These are phyloP conservation scores for Hycleus phaleratus DNA, from an alignment of 1,140 invertebrate species.

Conservation along the genomic window DNA sequence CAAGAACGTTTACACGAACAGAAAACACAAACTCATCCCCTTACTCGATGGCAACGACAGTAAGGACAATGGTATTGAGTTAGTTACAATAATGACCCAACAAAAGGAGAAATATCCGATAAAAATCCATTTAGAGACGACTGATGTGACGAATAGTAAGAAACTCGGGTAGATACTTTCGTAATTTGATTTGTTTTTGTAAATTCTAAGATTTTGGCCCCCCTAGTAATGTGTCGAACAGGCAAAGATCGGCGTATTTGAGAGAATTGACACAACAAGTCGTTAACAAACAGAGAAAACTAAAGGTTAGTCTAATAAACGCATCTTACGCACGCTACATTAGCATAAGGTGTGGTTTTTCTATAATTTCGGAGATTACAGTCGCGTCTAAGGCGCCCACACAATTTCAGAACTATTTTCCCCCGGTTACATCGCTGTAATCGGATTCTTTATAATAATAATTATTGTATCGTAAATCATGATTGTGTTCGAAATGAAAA, in stretches of 20 bases:
- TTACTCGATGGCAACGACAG: constrained; percentile 43
- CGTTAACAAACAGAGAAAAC: constrained; percentile 26
- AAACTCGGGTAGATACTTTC: constrained; percentile 18
- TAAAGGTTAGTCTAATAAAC: constrained; percentile 24
- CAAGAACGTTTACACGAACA: constrained; percentile 23
- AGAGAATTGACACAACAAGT: constrained; percentile 36
- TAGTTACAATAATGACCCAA: constrained; percentile 58
- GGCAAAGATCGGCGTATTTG: constrained; percentile 26
- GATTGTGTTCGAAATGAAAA: no score
- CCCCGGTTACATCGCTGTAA: no score
- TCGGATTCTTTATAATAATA: no score
- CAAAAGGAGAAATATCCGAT: constrained; percentile 39
- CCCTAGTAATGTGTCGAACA: constrained; percentile 1
- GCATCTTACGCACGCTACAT: not conserved
- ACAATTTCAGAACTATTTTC: no score
- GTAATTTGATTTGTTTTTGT: no score
- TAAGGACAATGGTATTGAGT: constrained; percentile 55
- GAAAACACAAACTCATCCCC: constrained; percentile 42
- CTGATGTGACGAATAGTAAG: constrained; percentile 49
- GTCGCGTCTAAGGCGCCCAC: not conserved
- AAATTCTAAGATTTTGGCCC: no score
- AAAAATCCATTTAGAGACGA: constrained; percentile 44
- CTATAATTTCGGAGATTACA: not conserved
- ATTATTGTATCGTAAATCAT: no score
- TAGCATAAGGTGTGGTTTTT: not conserved